Evolutionary conservation across 1,140 invertebrate genomes (phyloP).

Genomic region (Hormaphis cornu): DNA sequence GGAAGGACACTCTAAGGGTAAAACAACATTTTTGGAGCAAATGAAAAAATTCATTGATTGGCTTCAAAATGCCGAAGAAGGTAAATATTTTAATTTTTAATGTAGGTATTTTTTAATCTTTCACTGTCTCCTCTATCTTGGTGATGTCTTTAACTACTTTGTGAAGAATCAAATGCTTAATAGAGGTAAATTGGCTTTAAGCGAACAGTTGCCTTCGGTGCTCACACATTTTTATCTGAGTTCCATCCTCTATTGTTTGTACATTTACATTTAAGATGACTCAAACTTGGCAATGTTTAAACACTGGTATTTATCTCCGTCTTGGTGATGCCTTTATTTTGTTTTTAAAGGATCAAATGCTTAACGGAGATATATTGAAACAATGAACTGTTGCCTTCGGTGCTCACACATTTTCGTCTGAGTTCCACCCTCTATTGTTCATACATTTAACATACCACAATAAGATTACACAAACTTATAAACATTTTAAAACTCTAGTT

Average conservation of each 20-base stretch:
- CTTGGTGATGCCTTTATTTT: constrained; percentile 9
- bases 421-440: constrained; percentile 22
- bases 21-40: constrained; percentile 93
- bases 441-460: background rate
- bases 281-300: too few relatives aligned
- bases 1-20: constrained; percentile 87
- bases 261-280: background rate
- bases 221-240: constrained; percentile 13
- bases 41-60: constrained; percentile 96
- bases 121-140: background rate
- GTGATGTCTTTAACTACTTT: background rate
- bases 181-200: background rate
- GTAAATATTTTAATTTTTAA: constrained; percentile 28
- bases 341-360: constrained; percentile 8
- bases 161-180: constrained; percentile 24
- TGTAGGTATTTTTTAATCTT: background rate
- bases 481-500: too few relatives aligned
- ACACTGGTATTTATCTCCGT: background rate
- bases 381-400: constrained; percentile 15
- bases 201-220: constrained; percentile 17
- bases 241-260: constrained; percentile 20
- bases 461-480: too few relatives aligned
- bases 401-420: constrained; percentile 15
- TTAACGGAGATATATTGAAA: background rate
- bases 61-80: constrained; percentile 93